These are phyloP conservation scores for Pocillopora verrucosa DNA, from an alignment of 64 coral and sea anemone genomes.

Conservation along the genomic window DNA sequence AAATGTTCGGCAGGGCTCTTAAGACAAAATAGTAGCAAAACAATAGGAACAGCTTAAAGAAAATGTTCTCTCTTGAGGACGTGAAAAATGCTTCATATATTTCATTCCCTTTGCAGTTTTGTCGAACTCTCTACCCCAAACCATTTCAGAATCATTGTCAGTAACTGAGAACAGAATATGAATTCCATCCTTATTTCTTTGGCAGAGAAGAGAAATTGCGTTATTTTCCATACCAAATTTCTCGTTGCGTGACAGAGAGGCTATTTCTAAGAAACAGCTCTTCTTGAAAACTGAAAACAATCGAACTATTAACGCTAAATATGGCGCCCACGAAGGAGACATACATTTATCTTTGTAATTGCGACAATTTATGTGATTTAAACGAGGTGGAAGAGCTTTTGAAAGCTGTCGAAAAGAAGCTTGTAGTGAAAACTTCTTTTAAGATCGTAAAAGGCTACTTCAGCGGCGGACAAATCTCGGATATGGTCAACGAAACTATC, in stretches of 20 bases:
- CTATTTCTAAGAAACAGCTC: background rate
- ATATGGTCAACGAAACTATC: background rate
- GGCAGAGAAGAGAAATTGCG: background rate
- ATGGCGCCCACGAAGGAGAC: background rate
- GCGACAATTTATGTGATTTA: background rate
- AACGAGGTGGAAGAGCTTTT: background rate
- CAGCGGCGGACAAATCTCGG: background rate
- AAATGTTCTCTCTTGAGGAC: too few species aligned
- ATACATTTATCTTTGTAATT: background rate
- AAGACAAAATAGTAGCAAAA: too few species aligned
- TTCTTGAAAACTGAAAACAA: background rate
- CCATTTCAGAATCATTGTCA: too few species aligned
- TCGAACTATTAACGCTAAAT: background rate
- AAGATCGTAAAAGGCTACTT: background rate
- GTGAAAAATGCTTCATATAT: too few species aligned
- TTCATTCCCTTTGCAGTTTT: too few species aligned
- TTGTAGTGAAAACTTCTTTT: background rate
- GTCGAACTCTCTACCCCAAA: too few species aligned
- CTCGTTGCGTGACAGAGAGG: background rate
- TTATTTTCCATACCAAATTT: background rate
- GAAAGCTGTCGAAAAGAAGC: background rate
- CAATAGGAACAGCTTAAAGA: too few species aligned
- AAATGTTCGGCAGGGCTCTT: too few species aligned
- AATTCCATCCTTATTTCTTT: too few species aligned
- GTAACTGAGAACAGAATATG: too few species aligned